Base-by-base conservation (phyloP, 2,797 vertebrate genomes). In the Acanthurus lineatus region DNA sequence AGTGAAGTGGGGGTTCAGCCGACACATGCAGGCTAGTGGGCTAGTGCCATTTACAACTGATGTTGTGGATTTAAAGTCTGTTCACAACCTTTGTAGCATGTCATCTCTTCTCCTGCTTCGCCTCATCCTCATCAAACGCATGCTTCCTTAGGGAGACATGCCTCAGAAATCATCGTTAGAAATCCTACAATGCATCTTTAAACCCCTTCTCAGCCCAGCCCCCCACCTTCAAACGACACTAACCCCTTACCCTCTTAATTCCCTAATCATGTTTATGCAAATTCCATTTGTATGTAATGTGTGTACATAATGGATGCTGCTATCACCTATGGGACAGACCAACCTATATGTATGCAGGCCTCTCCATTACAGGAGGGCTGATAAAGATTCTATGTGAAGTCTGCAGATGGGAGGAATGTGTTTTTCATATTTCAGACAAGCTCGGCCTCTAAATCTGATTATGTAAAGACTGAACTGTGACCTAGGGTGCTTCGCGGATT, bases 211-310 rank as follows among this genome's bases (percentile, higher is more conserved):
- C 73, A 76, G 56, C 75, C 63, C 73, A 57, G 10, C 82, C 85
- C 70, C 80, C 72, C 14, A 0, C 48, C 67, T 74, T 57, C 59
- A 73, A 82, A 76, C 74, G 32, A 62, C 80, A 51, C 73, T 79
- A 76, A 82, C 85, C 77, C 83, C 60, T 66, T 81, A 83, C 81
- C 63, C 56, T 65, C 75, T 85, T 91, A 88, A 89, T 88, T 86
- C 84, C 80, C 77, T 73, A 73, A 90, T 91, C 89, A 88, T 79
- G 80, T 88, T 90, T 89, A 93, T 93, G 90, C 66, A 89, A 93
- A 93, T 93, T 86, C 68, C 54, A 81, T 86, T 84, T 86, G 79
- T 87, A 85, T 83, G 81, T 85, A 82, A 69, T 44, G 40, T 45
- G 69, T 86, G 81, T 63, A 79, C 73, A 89, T 85, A 89, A 91